Base-by-base conservation (phyloP, 2,888 invertebrate genomes). In the Pristionchus maxplancki region DNA sequence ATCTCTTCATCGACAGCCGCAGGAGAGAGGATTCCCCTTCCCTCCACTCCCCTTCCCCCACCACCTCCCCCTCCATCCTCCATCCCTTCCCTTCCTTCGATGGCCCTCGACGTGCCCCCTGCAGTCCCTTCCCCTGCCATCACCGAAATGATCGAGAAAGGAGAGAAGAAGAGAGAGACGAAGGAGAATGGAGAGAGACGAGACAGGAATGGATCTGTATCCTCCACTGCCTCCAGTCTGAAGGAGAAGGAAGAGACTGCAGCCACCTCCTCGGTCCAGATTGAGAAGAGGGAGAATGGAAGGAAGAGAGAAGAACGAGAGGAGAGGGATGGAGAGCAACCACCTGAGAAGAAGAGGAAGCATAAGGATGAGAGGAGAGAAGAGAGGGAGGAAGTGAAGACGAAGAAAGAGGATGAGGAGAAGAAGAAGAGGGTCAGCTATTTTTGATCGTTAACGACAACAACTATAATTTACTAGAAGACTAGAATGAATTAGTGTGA, bases 231-330 rank as follows among this genome's bases (percentile, higher is more conserved):
- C 8, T 37, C 82, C 4, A 44, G 82, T 37, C 24, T 82, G 31
- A 83, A 31, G 53, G 83, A 83, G 83, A 83, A 53, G 83, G n/a
- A 48, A n/a, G 53, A 83, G 15, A 31, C 34, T 17, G 34, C 74
- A 9, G 8, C 34, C 28, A 17, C n/a, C 20, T 6, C 58, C 58
- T 58, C 67, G 31, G 17, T 53, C 24, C 20, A 34, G 53, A 83
- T 24, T 20, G 37, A 58, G 83, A 48, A 83, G 82, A 44, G 44
- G n/a, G 48, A 82, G 82, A 82, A 40, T 82, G 48, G 82, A 82
- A 83, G 48, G 44, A 34, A 58, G 53, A 50, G 83, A 83, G 83
- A 78, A 40, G 78, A 78, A 44, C 20, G 78, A 78, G n/a, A 4
- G 17, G 31, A 71, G 40, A 78, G 44, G 40, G 40, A 78, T 20